Percentiles rank a stretch among this genome's conserved stretches.
These are phyloP conservation scores for Semotilus atromaculatus DNA, from an alignment of 2,797 vertebrate genomes.

Conservation along the genomic window DNA sequence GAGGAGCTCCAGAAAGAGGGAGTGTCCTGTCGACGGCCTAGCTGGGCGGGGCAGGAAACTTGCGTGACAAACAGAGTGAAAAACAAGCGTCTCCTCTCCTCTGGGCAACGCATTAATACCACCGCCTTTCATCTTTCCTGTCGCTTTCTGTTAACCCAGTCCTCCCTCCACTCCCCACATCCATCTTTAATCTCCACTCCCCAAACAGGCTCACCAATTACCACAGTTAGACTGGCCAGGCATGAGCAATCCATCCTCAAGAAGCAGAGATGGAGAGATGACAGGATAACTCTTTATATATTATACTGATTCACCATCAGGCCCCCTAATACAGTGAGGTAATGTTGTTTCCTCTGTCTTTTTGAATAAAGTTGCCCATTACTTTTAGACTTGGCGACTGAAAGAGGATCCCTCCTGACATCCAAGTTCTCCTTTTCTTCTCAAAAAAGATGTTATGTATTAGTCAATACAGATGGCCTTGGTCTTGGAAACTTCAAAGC, in stretches of 20 bases:
- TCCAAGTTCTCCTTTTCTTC: conserved; percentile 46
- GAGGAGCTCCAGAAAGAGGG: conserved; percentile 3
- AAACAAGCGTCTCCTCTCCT: conserved; percentile 65
- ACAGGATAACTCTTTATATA: conserved; percentile 28
- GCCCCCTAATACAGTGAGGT: conserved; percentile 32
- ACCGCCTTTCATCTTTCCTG: conserved; percentile 72
- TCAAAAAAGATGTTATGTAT: conserved; percentile 31
- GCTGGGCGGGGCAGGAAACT: conserved; percentile 58
- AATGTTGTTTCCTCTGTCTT: conserved; percentile 41
- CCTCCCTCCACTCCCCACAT: conserved; percentile 58
- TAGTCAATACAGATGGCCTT: conserved; percentile 14
- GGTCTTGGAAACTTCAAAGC: conserved; percentile 20
- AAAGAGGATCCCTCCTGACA: conserved; percentile 56
- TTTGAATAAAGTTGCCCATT: conserved; percentile 54
- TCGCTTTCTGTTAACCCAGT: conserved; percentile 69
- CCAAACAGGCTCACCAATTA: conserved; percentile 59
- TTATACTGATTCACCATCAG: conserved; percentile 49
- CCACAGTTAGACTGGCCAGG: conserved; percentile 42
- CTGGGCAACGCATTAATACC: conserved; percentile 64
- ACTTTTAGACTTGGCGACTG: conserved; percentile 57
- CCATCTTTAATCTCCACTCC: conserved; percentile 69
- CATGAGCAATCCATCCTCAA: conserved; percentile 47
- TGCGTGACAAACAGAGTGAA: conserved; percentile 66
- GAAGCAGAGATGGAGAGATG: conserved; percentile 39
- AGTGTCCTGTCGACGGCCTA: conserved; percentile 40